These are phyloP conservation scores for Micrasema minimum DNA, from an alignment of 1,140 invertebrate genomes.

Conservation along the genomic window DNA sequence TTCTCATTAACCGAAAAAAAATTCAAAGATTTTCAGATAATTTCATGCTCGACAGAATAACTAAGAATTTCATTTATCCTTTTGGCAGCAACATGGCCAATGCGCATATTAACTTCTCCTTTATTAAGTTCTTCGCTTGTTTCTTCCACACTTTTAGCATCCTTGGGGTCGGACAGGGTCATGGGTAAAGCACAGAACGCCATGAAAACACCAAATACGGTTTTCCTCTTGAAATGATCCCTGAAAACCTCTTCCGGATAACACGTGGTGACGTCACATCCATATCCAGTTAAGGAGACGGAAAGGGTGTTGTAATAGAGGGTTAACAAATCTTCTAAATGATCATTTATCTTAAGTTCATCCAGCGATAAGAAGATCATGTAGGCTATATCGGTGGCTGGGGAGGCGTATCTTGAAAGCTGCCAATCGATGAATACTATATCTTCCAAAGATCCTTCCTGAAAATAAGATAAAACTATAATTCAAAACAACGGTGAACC, in stretches of 20 bases:
- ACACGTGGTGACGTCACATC: background rate
- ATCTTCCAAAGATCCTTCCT: background rate
- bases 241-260: slow-evolving; percentile 8
- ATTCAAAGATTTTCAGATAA: too few species aligned
- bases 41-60: background rate
- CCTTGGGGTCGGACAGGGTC: background rate
- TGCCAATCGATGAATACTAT: slow-evolving; percentile 4
- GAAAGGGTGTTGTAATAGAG: background rate
- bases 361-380: background rate
- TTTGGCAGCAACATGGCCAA: background rate
- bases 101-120: background rate
- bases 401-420: background rate
- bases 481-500: background rate
- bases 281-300: background rate
- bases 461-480: background rate
- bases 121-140: background rate
- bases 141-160: background rate
- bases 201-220: background rate
- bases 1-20: too few species aligned
- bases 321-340: background rate
- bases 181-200: background rate
- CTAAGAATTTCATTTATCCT: background rate
- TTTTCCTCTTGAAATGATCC: background rate
- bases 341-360: background rate
- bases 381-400: background rate